Base-by-base conservation (phyloP, 2,797 vertebrate genomes). In the Phataginus tricuspis region DNA sequence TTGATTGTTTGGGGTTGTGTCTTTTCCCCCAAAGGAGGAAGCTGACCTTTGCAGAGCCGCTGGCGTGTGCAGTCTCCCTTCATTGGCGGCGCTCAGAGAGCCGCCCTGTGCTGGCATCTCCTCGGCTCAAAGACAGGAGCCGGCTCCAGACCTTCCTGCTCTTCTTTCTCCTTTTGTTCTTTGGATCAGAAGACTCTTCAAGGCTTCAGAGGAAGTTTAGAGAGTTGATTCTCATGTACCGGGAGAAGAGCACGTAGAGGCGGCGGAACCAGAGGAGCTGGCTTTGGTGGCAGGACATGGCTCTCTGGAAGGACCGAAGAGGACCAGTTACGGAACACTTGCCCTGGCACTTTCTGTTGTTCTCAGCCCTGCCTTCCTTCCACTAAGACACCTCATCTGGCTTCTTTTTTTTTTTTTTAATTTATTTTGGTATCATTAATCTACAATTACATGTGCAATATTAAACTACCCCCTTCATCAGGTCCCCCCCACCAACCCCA, bases 221-320 rank as follows among this genome's bases (percentile, higher is more conserved):
- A 0, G 99, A 99, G 98, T 99, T 99, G 97, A 99, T 96, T 82
- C 99, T 98, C 99, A 99, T 99, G 97, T 99, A 99, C 0, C 99
- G 99, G 1, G 99, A 99, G 97, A 99, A 99, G 49, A 98, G 59
- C 92, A 99, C 21, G 74, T 99, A 99, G 90, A 99, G 97, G 69
- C 85, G 98, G 90, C 99, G 99, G 94, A 99, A 99, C 99, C 99
- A 99, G 92, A 99, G 98, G 19, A 99, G 99, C 86, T 99, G 99
- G 97, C 99, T 99, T 96, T 19, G 98, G 96, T 99, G 99, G 96
- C 99, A 99, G 77, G 97, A 57, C 99, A 99, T 99, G 97, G 99
- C 99, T 57, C 97, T 98, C 99, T 99, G 59, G 77, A 97, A 96
- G 91, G 82, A 91, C 25, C 82, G 74, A 29, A 89, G 34, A 94